Evolutionary conservation across 2,888 invertebrate species (phyloP).

Genomic region (Aspidiotus destructor): DNA sequence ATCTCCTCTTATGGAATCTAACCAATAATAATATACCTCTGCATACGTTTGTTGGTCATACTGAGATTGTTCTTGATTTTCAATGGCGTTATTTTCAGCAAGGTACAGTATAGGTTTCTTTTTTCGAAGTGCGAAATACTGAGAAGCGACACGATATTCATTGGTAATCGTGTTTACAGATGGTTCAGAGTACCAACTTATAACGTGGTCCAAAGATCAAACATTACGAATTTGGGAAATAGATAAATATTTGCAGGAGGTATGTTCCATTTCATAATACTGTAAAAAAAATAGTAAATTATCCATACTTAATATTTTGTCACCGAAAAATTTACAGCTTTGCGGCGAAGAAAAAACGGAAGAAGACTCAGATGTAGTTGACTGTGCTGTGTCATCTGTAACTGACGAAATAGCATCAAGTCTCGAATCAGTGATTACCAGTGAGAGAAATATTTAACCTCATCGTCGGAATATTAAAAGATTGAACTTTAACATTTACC

Average conservation of each 20-base stretch:
- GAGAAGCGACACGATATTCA: not conserved
- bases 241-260: conserved; percentile 70
- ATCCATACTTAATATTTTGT: not conserved
- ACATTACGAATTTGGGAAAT: conserved; percentile 83
- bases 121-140: not conserved
- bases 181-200: conserved; percentile 61
- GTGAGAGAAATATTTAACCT: not conserved
- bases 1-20: conserved; percentile 66
- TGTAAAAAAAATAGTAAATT: not conserved
- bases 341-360: conserved; percentile 11
- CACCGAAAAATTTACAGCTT: conserved; percentile 3
- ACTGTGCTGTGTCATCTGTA: conserved; percentile 4
- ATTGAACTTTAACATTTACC: not conserved
- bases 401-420: not conserved
- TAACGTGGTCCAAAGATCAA: conserved; percentile 94
- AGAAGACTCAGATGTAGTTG: conserved; percentile 12
- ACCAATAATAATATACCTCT: conserved; percentile 52
- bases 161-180: not conserved
- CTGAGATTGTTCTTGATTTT: conserved; percentile 89
- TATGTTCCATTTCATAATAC: conserved; percentile 37
- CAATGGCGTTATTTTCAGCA: conserved; percentile 70
- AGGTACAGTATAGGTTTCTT: conserved; percentile 33
- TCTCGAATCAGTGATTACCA: not conserved
- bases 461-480: not conserved
- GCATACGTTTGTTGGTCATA: conserved; percentile 87